Percentiles rank a stretch among this genome's conserved stretches.
These are phyloP conservation scores for Archegozetes longisetosus DNA, from an alignment of 1,140 invertebrate species.

Conservation along the genomic window DNA sequence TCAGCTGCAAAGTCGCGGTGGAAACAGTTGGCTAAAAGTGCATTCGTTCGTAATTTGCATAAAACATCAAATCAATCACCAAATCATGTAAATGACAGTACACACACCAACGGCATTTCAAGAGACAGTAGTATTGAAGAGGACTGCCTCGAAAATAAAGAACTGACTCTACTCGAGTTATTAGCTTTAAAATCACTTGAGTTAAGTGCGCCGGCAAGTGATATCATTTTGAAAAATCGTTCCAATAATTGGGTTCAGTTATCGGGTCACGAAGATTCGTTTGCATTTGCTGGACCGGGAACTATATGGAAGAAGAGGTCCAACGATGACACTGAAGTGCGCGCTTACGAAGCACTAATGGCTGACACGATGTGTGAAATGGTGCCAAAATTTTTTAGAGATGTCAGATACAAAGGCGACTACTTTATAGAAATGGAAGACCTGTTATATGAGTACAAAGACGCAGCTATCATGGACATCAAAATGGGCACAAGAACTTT, in stretches of 20 bases:
- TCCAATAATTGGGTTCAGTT: constrained; percentile 68
- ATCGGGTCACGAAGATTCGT: constrained; percentile 67
- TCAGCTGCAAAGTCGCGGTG: constrained; percentile 5
- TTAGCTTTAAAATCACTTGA: background rate
- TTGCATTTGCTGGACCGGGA: constrained; percentile 79
- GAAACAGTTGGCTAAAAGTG: constrained; percentile 7
- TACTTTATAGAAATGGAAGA: constrained; percentile 79
- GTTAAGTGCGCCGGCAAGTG: background rate
- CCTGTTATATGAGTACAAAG: constrained; percentile 68
- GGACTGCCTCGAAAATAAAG: background rate
- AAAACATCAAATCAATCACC: background rate
- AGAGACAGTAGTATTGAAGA: background rate
- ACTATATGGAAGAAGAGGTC: constrained; percentile 77
- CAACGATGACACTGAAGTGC: constrained; percentile 35
- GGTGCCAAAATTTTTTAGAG: constrained; percentile 81
- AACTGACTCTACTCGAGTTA: background rate
- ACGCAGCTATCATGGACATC: constrained; percentile 87
- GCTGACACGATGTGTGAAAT: constrained; percentile 62
- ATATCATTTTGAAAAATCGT: background rate
- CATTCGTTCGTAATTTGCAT: constrained; percentile 4
- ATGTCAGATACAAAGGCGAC: constrained; percentile 56
- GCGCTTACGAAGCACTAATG: constrained; percentile 63
- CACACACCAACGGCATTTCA: background rate
- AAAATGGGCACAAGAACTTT: constrained; percentile 90
- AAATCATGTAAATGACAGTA: constrained; percentile 2